These are phyloP conservation scores for Cordilura impudica DNA, from an alignment of 2,888 invertebrate genomes.

Conservation along the genomic window DNA sequence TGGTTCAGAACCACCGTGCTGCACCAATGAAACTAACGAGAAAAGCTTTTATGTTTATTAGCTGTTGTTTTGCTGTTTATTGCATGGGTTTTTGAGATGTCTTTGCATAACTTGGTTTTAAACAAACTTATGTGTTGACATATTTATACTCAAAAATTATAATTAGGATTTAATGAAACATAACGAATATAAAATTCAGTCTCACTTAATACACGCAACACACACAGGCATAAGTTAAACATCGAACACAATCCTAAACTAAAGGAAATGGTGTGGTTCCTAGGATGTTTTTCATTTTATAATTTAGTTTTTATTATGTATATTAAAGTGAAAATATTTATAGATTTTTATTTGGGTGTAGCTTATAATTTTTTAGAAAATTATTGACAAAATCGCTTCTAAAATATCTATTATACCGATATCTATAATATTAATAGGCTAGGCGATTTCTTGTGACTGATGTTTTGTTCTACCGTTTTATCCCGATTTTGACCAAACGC, in stretches of 20 bases:
- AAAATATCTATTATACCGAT: too few relatives aligned
- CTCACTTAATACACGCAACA: background rate
- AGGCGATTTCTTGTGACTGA: too few relatives aligned
- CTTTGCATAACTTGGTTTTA: slow-evolving; percentile 11
- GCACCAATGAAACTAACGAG: too few relatives aligned
- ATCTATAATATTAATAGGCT: too few relatives aligned
- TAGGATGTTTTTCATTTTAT: background rate
- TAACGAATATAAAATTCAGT: too few relatives aligned
- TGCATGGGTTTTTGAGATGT: background rate
- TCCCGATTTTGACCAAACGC: too few relatives aligned
- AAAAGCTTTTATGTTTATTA: background rate
- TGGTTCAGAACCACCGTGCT: too few relatives aligned
- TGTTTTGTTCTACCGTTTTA: too few relatives aligned
- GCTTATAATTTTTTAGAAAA: background rate
- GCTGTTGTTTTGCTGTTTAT: background rate
- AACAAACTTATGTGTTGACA: slow-evolving; percentile 29
- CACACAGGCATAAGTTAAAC: background rate
- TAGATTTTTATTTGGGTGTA: background rate
- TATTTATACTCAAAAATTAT: slow-evolving; percentile 16
- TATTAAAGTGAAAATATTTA: too few relatives aligned
- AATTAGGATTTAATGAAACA: slow-evolving; percentile 43
- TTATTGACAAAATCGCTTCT: too few relatives aligned
- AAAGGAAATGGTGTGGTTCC: background rate
- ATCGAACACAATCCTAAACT: background rate
- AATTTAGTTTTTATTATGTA: background rate